Evolutionary conservation across 1,140 invertebrate genomes (phyloP).

Genomic region (Cyclargus thomasi): DNA sequence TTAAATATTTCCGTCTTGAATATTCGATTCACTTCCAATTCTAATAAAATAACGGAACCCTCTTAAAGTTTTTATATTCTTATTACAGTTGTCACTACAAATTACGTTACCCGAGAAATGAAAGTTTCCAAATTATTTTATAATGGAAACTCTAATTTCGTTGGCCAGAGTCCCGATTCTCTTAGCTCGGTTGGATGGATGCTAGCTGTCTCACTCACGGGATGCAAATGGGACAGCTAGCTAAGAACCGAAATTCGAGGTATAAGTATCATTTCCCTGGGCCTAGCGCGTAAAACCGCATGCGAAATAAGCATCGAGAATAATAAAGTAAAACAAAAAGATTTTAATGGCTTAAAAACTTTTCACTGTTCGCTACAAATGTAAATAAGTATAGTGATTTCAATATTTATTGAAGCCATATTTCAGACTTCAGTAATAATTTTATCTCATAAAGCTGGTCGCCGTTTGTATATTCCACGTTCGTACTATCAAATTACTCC

Average conservation of each 20-base stretch:
- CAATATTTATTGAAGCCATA: not conserved
- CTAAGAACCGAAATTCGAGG: not conserved
- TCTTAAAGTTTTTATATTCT: not conserved
- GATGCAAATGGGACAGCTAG: too few species aligned
- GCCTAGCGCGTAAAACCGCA: too few species aligned
- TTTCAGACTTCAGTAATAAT: not conserved
- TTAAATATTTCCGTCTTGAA: slow-evolving; percentile 78
- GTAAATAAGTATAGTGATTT: not conserved
- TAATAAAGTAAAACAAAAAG: not conserved
- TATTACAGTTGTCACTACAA: not conserved
- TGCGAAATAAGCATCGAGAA: too few species aligned
- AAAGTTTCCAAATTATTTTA: not conserved
- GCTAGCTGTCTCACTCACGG: too few species aligned
- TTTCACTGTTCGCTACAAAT: not conserved
- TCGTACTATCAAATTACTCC: not conserved
- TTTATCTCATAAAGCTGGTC: not conserved
- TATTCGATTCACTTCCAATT: slow-evolving; percentile 77
- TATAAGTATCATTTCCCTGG: not conserved
- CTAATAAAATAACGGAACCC: slow-evolving; percentile 41
- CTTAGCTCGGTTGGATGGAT: not conserved
- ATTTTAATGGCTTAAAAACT: too few species aligned
- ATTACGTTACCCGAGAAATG: not conserved
- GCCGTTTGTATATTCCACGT: not conserved
- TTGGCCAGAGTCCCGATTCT: not conserved
- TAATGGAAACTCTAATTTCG: not conserved